Evolutionary conservation across 2,113 vertebrate genomes (phyloP), one percentile per base, ranked within the genome.

Genomic region (Vanacampus margaritifer): DNA sequence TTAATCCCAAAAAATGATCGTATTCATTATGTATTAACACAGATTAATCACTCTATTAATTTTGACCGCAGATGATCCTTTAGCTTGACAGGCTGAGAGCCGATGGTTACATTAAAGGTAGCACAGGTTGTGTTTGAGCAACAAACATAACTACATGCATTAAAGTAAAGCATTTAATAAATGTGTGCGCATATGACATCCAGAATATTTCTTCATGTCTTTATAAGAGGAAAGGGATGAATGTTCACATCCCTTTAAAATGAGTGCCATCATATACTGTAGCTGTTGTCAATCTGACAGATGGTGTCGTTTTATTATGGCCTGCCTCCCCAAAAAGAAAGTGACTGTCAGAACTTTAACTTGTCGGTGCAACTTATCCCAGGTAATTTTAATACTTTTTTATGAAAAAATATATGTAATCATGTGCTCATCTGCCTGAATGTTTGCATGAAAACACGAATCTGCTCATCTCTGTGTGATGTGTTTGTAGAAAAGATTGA

Each of bases 271-370:
- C 39, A 43, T 46, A 45, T 60, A 12, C 50, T 13, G n/a, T 5
- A 0, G 45, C 12, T 45, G 61, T 7, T 51, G 0, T 56, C 23
- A 3, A 17, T 56, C 28, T 79, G 41, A 53, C 73, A 93, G 91
- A 76, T 93, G 72, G 88, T 95, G 75, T 93, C 93, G 0, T 2
- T 92, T 56, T 95, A 94, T 80, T 92, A 94, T 0, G 88, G 91
- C 73, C 70, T 86, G 23, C 79, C 91, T n/a, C 81, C 74, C 0
- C 84, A 92, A 0, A 86, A 65, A 35, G 82, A 86, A 0, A 39
- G 51, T 23, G 63, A 88, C 16, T 98, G 96, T 73, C 87, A 91
- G 62, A 91, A 48, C 0, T 98, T 96, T 0, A 23, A 90, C 35
- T 54, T 98, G 48, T 14, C 3, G 0, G 91, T 95, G 43, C 2